A percentile compares a stretch with the other conserved stretches of the same genome.
Evolutionary conservation across 2,113 vertebrate genomes (phyloP).

Genomic region (Manacus vitellinus): DNA sequence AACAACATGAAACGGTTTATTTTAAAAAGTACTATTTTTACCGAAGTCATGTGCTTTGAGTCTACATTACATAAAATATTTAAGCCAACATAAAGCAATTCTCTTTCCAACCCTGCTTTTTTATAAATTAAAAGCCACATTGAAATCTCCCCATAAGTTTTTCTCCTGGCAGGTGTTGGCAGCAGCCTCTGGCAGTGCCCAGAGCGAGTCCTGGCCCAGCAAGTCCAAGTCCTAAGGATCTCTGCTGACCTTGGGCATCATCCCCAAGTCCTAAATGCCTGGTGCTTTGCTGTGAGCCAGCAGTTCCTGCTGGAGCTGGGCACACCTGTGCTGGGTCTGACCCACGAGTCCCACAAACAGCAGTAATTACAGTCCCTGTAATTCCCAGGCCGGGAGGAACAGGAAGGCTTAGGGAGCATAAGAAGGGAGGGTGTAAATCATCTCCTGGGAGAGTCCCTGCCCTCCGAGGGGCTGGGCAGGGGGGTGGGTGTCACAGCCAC

Average conservation of each 20-base stretch:
- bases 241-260: background rate
- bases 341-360: fast-evolving
- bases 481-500: background rate
- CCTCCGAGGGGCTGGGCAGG: background rate
- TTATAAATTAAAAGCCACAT: background rate
- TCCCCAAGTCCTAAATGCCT: background rate
- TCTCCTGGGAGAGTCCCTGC: background rate
- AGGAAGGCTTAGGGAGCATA: background rate
- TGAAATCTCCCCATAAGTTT: background rate
- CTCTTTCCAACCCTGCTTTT: background rate
- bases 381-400: background rate
- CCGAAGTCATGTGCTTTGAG: background rate
- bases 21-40: background rate
- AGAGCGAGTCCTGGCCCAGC: background rate
- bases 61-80: background rate
- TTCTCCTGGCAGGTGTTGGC: background rate
- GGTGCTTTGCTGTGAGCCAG: background rate
- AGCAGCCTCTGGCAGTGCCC: background rate
- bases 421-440: background rate
- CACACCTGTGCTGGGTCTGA: fast-evolving
- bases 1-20: fast-evolving
- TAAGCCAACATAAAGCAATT: background rate
- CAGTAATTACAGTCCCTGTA: no score
- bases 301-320: background rate
- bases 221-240: background rate